Base-by-base conservation (phyloP, 1,140 invertebrate species). In the Drosophila micromelanica region DNA sequence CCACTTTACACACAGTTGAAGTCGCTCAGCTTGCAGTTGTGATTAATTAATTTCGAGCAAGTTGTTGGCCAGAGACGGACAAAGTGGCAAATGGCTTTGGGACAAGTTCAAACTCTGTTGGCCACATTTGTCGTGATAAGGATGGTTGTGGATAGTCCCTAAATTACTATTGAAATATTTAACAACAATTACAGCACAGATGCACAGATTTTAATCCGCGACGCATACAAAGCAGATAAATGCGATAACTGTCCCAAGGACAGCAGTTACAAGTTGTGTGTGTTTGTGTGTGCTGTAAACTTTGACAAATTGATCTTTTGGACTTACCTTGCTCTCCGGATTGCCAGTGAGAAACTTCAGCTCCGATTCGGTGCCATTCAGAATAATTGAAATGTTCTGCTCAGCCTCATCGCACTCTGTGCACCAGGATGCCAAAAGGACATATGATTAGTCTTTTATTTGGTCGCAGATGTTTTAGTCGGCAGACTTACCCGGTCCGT, bases 361-460 rank as follows among this genome's bases (percentile, higher is more conserved):
- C 92, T 98, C 97, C 17, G 97, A 98, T 93, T 98, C 97, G 91
- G 97, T 96, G 13, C 96, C 96, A 91, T 98, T 97, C 71, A 98
- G 93, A 94, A 97, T 95, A 61, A 98, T 96, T 46, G 96, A 97
- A 60, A 98, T 96, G 43, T 96, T 95, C 90, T 97, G 95, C 76
- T 96, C 95, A 38, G 94, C 94, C 64, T 96, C 94, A 45, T 92
- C 91, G 49, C 94, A 94, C 92, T 96, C 96, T 96, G 93, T 32
- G 91, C 93, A 42, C 3, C 40, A 48, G 20, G 17, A 23, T 32
- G 8, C 5, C 0, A 49, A 43, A 23, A 13, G 30, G 13, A n/a
- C 17, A 15, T 27, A 12, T n/a, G 49, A 51, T 63, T 32, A 35
- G 40, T 63, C 9, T 32, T 5, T 32, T 27, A 30, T 27, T 27